A percentile compares a stretch with the other conserved stretches of the same genome.
These are phyloP conservation scores for Microtus ochrogaster DNA, from an alignment of 2,113 vertebrate species.

Conservation along the genomic window DNA sequence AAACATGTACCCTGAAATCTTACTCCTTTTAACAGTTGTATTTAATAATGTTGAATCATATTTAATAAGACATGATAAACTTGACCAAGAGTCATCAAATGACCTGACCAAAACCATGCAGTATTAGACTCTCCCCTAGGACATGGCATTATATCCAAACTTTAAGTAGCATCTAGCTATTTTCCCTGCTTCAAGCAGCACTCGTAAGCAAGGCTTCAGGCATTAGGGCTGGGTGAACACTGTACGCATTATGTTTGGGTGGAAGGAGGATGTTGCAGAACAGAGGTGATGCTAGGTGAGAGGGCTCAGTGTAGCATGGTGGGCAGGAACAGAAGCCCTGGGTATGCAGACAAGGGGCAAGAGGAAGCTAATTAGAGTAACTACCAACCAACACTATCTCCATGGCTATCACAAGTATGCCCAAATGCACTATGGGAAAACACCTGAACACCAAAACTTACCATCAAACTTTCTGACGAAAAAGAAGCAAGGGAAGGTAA, in stretches of 20 bases:
- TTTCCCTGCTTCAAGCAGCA: not conserved
- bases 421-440: conserved; percentile 45
- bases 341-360: not conserved
- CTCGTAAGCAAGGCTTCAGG: not conserved
- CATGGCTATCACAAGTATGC: not conserved
- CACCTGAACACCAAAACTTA: not conserved
- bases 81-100: not conserved
- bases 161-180: not conserved
- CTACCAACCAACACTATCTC: not conserved
- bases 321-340: not conserved
- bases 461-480: not conserved
- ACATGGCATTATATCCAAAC: not conserved
- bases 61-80: not conserved
- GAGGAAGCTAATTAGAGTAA: not conserved
- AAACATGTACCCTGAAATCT: not conserved
- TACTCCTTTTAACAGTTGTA: not conserved
- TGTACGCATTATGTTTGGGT: not conserved
- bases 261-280: not conserved
- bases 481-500: not conserved
- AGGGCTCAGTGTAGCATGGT: not conserved
- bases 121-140: not conserved
- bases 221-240: not conserved
- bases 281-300: not conserved
- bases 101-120: not conserved
- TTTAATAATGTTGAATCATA: not conserved